Conservation (phyloP, 2,113 vertebrate species). For the Neodontobutis hainanensis region DNA sequence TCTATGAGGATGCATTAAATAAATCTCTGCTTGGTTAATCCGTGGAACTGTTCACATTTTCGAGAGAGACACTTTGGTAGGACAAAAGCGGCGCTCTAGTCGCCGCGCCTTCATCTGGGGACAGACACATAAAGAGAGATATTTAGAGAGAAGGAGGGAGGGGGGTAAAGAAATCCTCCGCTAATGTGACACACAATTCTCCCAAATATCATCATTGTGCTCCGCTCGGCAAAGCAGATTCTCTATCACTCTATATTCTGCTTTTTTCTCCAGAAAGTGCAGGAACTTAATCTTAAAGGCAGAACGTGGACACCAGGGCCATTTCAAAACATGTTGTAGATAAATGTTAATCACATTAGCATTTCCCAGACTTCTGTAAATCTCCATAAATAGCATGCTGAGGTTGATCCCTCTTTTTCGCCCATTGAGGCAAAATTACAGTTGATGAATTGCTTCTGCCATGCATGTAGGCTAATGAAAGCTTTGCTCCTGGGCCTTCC, state of each 20-base stretch:
- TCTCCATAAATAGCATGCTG: constrained; percentile 84
- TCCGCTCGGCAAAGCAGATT: constrained; percentile 73
- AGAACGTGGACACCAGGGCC: constrained; percentile 76
- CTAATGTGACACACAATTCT: constrained; percentile 77
- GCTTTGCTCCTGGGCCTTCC: constrained; percentile 83
- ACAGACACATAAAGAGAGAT: constrained; percentile 79
- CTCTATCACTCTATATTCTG: constrained; percentile 59
- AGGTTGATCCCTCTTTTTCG: constrained; percentile 82
- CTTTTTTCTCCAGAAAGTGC: constrained; percentile 57
- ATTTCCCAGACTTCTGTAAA: constrained; percentile 83
- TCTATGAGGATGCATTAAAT: constrained; percentile 85
- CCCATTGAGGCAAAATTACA: constrained; percentile 82
- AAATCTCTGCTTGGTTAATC: constrained; percentile 84
- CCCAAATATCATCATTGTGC: constrained; percentile 68
- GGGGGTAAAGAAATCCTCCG: constrained; percentile 60
- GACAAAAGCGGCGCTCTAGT: constrained; percentile 78
- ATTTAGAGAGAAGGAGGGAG: constrained; percentile 69
- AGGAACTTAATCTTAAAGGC: constrained; percentile 75
- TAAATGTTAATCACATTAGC: constrained; percentile 86
- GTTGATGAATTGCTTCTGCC: constrained; percentile 84
- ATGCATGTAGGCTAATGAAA: constrained; percentile 84
- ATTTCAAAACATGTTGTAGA: constrained; percentile 82
- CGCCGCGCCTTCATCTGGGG: constrained; percentile 76
- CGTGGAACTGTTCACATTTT: constrained; percentile 82
- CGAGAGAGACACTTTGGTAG: constrained; percentile 77